These are phyloP conservation scores for Nettapus auritus DNA, from an alignment of 2,113 vertebrate genomes.

Conservation along the genomic window DNA sequence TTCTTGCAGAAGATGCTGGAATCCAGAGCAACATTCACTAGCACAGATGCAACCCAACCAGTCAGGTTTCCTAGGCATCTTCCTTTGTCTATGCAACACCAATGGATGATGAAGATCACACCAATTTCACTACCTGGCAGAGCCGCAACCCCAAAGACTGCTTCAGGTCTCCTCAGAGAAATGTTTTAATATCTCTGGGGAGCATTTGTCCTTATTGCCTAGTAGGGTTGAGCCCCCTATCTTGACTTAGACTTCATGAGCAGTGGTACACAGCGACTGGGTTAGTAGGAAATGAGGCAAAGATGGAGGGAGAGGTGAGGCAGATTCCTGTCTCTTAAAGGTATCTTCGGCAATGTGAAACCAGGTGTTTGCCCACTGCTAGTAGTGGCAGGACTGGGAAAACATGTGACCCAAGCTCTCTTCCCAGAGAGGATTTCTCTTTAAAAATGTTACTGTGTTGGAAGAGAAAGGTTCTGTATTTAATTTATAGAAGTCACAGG, in stretches of 20 bases:
- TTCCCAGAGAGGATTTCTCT: not conserved
- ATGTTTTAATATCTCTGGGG: not conserved
- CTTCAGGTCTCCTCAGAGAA: not conserved
- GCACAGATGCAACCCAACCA: not conserved
- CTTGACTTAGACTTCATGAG: not conserved
- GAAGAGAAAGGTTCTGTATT: not conserved
- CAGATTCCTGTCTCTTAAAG: not conserved
- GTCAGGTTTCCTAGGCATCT: not conserved
- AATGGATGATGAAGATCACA: not conserved
- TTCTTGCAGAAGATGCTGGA: not conserved
- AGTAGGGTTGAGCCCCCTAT: not conserved
- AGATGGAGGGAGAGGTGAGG: not conserved
- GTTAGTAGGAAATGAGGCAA: not conserved
- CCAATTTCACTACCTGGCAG: accelerated
- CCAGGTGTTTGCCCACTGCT: no score
- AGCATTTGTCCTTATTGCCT: not conserved
- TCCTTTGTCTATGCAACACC: not conserved
- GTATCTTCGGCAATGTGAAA: not conserved
- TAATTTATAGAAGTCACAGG: not conserved
- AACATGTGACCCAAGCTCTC: not conserved
- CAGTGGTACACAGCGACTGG: not conserved
- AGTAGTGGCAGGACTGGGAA: not conserved
- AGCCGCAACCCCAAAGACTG: not conserved
- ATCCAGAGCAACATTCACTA: not conserved
- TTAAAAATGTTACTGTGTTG: not conserved